Evolutionary conservation across 30 jellyfish, hydroid and myxozoan genomes (phyloP), one percentile per base, ranked within the genome.

Genomic region (Aurelia aurita): DNA sequence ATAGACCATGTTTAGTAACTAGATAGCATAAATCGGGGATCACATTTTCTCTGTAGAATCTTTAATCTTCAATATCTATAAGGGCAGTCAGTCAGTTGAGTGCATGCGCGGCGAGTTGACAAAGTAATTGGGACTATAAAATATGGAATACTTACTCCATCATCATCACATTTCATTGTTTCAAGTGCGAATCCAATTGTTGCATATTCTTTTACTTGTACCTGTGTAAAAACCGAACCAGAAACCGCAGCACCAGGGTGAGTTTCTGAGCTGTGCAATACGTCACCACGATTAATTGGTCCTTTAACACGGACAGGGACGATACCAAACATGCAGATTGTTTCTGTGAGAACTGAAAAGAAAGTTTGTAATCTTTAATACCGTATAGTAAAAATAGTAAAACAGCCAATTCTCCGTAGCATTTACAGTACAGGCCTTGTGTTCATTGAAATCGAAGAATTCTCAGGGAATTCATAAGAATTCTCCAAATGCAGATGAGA

Each of bases 241-340:
- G 60, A 22, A 14, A 72, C 69, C 9, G 84, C 84, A 14, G 35
- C 21, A 22, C 84, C 84, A 35, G 84, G 84, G 13, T 26, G n/a
- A 1, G 49, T 3, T 14, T 45, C 34, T 8, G 84, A 72, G 21
- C 70, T 22, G 39, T 72, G 23, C n/a, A 72, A 67, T 10, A 49
- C 23, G 21, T 72, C 84, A 8, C 70, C 53, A 6, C 70, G 28
- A 44, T n/a, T 12, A 44, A 72, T 51, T 11, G 70, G 14, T 19
- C 84, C 84, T 47, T 72, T 23, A 5, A 47, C 69, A 72, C 69
- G 84, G 19, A 72, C 84, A 1, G 84, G 84, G 2, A 72, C 84
- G 18, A 47, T 29, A 13, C 84, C 84, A 72, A 45, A 72, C 84
- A 72, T 72, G 27, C 70, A 43, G 18, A 72, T 44, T 72, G 84